A percentile compares a stretch with the other conserved stretches of the same genome.
Conservation (phyloP, 2,113 vertebrate species). For the Cynopterus brachyotis region DNA sequence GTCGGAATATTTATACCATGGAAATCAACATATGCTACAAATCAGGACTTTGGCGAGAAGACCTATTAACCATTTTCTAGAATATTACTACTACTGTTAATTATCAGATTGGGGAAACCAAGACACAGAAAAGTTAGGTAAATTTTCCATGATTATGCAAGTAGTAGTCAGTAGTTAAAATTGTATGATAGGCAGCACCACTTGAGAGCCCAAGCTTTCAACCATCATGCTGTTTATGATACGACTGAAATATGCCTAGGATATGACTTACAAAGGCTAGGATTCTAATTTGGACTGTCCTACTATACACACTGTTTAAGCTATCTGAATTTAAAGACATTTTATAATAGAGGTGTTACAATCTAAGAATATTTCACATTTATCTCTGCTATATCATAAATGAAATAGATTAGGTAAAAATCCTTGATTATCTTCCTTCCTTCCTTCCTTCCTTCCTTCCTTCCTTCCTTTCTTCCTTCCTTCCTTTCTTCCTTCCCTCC, state of each 20-base stretch:
- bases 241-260: not conserved
- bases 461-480: not conserved
- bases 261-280: not conserved
- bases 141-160: not conserved
- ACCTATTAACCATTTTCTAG: not conserved
- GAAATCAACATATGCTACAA: not conserved
- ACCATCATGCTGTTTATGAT: not conserved
- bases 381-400: not conserved
- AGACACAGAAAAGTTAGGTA: not conserved
- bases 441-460: rapidly evolving
- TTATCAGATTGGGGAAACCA: not conserved
- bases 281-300: not conserved
- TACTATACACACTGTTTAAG: not conserved
- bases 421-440: not conserved
- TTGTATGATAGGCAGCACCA: not conserved
- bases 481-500: not conserved
- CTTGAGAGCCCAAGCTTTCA: not conserved
- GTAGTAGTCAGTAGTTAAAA: not conserved
- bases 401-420: not conserved
- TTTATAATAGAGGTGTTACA: not conserved
- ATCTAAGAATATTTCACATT: not conserved
- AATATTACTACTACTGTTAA: not conserved
- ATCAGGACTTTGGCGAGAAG: not conserved
- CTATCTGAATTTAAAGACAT: not conserved
- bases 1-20: not conserved